phyloP scores from a whole-genome alignment of 2,113 vertebrate genomes.

The Ploceus nigricollis region DNA sequence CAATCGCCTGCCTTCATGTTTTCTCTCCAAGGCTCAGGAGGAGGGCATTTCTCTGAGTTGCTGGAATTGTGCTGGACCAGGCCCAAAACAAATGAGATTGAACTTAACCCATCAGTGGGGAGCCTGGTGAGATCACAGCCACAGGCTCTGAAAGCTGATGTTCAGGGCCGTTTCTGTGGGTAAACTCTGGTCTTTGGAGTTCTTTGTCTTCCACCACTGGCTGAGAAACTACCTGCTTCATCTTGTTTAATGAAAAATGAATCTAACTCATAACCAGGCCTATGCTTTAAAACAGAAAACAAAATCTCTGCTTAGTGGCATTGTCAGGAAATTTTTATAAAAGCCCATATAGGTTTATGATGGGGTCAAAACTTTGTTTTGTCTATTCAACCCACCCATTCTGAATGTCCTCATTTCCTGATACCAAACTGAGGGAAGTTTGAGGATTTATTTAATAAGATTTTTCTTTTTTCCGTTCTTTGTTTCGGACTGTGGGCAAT shows the following conservation, averaged over 20 bases:
- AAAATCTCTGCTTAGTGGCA: not conserved
- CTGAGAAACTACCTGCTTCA: not conserved
- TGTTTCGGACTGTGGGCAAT: not conserved
- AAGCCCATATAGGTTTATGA: not conserved
- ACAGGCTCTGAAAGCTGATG: not conserved
- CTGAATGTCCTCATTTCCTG: not conserved
- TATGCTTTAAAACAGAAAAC: not conserved
- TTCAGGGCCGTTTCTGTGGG: not conserved
- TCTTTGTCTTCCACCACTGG: not conserved
- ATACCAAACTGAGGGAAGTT: not conserved
- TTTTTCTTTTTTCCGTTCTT: not conserved
- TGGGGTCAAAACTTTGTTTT: not conserved
- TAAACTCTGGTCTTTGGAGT: not conserved
- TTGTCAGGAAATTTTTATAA: not conserved
- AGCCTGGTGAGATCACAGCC: not conserved
- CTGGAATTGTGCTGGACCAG: conserved; percentile 1
- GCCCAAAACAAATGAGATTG: conserved; percentile 41
- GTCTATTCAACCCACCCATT: not conserved
- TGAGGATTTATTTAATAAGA: not conserved
- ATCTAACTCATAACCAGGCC: not conserved
- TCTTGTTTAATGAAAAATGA: not conserved
- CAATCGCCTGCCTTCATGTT: not conserved
- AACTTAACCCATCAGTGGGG: conserved; percentile 22
- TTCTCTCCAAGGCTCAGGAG: not conserved
- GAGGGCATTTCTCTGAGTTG: not conserved